A percentile compares a stretch with the other conserved stretches of the same genome.
These are phyloP conservation scores for Leucoma salicis DNA, from an alignment of 2,888 invertebrate species.

Conservation along the genomic window DNA sequence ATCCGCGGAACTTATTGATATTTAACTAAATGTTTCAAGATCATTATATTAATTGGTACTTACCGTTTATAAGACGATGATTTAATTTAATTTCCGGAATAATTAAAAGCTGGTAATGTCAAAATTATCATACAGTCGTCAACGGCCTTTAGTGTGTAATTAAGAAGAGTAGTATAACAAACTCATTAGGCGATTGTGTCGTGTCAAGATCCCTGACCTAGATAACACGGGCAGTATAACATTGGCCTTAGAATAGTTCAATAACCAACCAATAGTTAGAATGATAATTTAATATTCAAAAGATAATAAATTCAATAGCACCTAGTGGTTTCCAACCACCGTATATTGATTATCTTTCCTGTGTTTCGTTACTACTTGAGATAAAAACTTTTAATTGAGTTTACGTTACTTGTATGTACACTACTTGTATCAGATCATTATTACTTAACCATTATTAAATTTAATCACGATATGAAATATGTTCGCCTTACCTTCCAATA, in stretches of 20 bases:
- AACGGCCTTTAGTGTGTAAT: conserved; percentile 54
- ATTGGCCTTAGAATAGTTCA: conserved; percentile 43
- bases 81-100: conserved; percentile 7
- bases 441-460: no score
- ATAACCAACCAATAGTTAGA: conserved; percentile 19
- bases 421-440: no score
- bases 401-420: no score
- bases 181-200: conserved; percentile 57
- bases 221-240: conserved; percentile 45
- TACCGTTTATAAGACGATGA: not conserved
- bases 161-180: conserved; percentile 37
- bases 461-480: no score
- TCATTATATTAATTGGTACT: not conserved
- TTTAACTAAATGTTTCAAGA: not conserved
- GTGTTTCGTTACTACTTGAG: no score
- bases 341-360: no score
- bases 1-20: not conserved
- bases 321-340: no score
- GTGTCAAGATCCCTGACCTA: conserved; percentile 63
- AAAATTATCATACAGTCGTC: conserved; percentile 38
- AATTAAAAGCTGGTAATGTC: conserved; percentile 11
- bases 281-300: no score
- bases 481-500: no score
- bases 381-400: no score
- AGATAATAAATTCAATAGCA: no score